phyloP scores from a whole-genome alignment of 2,888 invertebrate genomes.

The Agonopterix arenella region DNA sequence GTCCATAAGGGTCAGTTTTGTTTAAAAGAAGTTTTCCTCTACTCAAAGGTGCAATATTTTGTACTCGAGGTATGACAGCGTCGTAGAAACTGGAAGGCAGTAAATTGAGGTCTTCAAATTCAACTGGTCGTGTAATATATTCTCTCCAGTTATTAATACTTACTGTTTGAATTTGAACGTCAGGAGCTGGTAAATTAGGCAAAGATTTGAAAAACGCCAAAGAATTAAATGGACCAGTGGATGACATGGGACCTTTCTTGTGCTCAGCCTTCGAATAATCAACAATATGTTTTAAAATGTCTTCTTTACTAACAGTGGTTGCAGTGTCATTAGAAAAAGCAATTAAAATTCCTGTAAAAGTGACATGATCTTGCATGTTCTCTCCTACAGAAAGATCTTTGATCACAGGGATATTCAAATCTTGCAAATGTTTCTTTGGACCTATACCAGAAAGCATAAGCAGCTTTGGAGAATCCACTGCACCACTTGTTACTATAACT shows the following conservation, averaged over 20 bases:
- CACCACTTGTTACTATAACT: constrained; percentile 85
- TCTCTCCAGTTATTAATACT: constrained; percentile 52
- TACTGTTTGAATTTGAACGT: constrained; percentile 78
- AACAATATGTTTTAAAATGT: constrained; percentile 47
- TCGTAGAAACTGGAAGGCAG: constrained; percentile 78
- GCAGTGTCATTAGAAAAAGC: constrained; percentile 67
- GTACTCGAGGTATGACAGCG: constrained; percentile 72
- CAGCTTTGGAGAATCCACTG: constrained; percentile 86
- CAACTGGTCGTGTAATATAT: constrained; percentile 63
- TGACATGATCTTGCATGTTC: constrained; percentile 83
- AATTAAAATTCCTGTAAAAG: constrained; percentile 64
- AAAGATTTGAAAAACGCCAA: constrained; percentile 75
- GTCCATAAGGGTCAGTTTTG: constrained; percentile 80
- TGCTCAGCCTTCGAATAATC: constrained; percentile 31
- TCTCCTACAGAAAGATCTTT: constrained; percentile 80
- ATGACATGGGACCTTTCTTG: constrained; percentile 63
- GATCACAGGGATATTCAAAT: constrained; percentile 71
- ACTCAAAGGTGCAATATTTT: constrained; percentile 77
- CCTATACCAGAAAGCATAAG: constrained; percentile 89
- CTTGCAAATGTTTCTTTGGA: constrained; percentile 75
- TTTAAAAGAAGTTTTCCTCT: constrained; percentile 78
- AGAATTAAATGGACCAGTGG: constrained; percentile 70
- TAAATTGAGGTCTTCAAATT: constrained; percentile 41
- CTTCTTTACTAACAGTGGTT: constrained; percentile 48
- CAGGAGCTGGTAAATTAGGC: constrained; percentile 68